Percentiles rank a stretch among this genome's conserved stretches.
Conservation (phyloP, 2,797 vertebrate genomes). For the Hydrocynus forskahlii region DNA sequence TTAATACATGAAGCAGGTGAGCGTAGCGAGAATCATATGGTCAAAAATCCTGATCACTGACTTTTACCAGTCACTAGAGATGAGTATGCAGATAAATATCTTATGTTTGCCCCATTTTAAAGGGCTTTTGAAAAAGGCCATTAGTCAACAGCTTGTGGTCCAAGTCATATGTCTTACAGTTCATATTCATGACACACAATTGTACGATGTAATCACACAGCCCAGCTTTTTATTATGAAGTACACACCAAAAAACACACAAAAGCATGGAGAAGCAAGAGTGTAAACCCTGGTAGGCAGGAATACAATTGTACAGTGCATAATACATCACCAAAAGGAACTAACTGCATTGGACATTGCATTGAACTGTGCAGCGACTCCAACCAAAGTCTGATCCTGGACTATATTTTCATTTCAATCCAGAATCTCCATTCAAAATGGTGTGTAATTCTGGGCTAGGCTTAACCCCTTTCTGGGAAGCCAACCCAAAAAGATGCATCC, state of each 20-base stretch:
- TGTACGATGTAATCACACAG: background rate
- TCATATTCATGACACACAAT: background rate
- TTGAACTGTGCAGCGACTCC: background rate
- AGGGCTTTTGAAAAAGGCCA: background rate
- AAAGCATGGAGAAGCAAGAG: background rate
- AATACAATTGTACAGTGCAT: background rate
- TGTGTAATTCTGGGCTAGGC: no score
- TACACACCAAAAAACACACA: background rate
- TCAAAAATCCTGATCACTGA: background rate
- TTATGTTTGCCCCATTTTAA: background rate
- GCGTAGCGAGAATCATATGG: no score
- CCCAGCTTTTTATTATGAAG: background rate
- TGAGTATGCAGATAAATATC: background rate
- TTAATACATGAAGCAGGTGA: no score
- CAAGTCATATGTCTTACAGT: background rate
- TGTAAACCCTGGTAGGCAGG: background rate
- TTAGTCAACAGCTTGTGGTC: background rate
- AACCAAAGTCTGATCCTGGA: no score
- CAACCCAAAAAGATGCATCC: background rate
- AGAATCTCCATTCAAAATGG: no score
- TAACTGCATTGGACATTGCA: constrained; percentile 10
- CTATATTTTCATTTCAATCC: no score
- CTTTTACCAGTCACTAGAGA: background rate
- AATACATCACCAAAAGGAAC: background rate
- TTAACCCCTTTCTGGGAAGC: no score